These are phyloP conservation scores for Temnothorax rugatulus DNA, from an alignment of 2,888 invertebrate species.

Conservation along the genomic window DNA sequence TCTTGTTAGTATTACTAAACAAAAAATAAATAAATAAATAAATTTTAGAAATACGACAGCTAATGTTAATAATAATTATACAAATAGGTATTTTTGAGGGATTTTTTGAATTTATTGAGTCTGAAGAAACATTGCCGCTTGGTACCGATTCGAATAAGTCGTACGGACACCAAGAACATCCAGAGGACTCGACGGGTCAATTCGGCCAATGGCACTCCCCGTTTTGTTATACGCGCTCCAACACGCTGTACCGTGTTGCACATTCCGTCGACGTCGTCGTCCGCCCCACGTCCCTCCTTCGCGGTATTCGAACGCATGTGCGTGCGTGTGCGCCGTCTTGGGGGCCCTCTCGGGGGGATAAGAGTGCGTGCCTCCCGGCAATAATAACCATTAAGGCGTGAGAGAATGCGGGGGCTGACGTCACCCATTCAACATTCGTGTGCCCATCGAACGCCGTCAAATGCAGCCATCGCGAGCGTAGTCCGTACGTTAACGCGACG, in stretches of 20 bases:
- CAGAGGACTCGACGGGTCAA: conserved; percentile 67
- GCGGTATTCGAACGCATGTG: conserved; percentile 59
- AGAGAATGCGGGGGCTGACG: conserved; percentile 83
- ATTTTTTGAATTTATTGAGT: neutral
- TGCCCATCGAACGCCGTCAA: conserved; percentile 68
- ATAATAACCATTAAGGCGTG: conserved; percentile 85
- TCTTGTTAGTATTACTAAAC: no score
- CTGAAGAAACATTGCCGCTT: neutral
- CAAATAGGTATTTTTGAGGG: neutral
- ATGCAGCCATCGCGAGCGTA: conserved; percentile 54
- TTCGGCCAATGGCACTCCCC: conserved; percentile 80
- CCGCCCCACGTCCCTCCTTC: conserved; percentile 52
- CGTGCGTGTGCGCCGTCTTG: conserved; percentile 61
- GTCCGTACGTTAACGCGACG: conserved; percentile 3
- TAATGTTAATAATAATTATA: neutral
- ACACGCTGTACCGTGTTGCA: conserved; percentile 46
- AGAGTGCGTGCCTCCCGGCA: conserved; percentile 82
- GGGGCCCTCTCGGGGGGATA: conserved; percentile 71
- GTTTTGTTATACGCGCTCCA: conserved; percentile 69
- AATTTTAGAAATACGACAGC: no score
- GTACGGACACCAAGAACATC: conserved; percentile 19
- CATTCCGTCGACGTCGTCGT: conserved; percentile 61
- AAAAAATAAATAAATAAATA: no score
- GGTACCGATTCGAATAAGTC: neutral
- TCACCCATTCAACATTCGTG: conserved; percentile 79